phyloP scores from a whole-genome alignment of 1,140 invertebrate genomes.

The Penaeus vannamei region DNA sequence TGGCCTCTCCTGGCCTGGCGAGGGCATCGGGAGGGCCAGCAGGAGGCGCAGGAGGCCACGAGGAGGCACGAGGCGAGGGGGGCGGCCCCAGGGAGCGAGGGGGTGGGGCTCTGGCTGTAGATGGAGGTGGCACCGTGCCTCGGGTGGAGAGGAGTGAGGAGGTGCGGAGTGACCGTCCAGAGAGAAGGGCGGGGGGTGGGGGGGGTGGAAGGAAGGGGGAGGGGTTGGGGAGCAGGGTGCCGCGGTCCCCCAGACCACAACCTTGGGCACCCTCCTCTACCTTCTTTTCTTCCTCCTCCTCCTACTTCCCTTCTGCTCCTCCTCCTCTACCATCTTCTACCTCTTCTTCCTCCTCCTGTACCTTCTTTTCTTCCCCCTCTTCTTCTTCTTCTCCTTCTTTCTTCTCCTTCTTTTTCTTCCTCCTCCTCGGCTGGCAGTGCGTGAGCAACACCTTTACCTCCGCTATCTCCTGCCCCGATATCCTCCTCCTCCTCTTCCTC shows the following conservation, averaged over 20 bases:
- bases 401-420: background rate
- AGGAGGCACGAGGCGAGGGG: background rate
- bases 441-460: constrained; percentile 3
- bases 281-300: background rate
- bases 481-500: background rate
- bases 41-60: background rate
- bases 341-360: background rate
- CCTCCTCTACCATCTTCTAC: background rate
- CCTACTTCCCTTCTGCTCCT: background rate
- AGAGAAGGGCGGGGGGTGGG: background rate
- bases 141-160: no score
- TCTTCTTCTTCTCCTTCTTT: background rate
- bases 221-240: background rate
- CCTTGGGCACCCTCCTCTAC: constrained; percentile 41
- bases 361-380: background rate
- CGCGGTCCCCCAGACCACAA: constrained; percentile 40
- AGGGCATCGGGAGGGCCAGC: no score
- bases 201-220: background rate
- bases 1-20: no score
- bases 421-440: background rate
- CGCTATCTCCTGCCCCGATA: background rate
- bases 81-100: background rate
- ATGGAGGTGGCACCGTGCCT: no score
- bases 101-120: no score
- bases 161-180: background rate